Percentiles rank a stretch among this genome's conserved stretches.
Evolutionary conservation across 2,888 invertebrate genomes (phyloP).

Genomic region (Leptopilina drosophilae): DNA sequence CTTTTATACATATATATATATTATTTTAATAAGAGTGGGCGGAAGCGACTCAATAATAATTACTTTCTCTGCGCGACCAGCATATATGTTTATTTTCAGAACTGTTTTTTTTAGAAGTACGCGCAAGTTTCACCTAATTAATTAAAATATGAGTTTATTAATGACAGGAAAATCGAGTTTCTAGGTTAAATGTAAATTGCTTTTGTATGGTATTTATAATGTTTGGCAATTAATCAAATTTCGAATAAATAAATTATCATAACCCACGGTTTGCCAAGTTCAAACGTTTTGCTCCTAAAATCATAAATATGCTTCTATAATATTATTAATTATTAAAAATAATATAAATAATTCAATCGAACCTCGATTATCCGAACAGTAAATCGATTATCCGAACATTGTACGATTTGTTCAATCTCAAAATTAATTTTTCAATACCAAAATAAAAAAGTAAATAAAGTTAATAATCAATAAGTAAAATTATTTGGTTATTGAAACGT

Average conservation of each 20-base stretch:
- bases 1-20: neutral
- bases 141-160: slow-evolving; percentile 16
- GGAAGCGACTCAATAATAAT: slow-evolving; percentile 33
- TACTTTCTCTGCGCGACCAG: slow-evolving; percentile 27
- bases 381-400: too few species aligned
- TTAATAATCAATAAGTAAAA: too few species aligned
- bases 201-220: too few species aligned
- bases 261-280: neutral
- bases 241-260: neutral
- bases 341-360: too few species aligned
- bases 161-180: slow-evolving; percentile 4
- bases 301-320: too few species aligned
- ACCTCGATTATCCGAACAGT: too few species aligned
- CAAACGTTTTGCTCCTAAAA: too few species aligned
- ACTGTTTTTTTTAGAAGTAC: neutral
- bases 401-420: too few species aligned
- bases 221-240: slow-evolving; percentile 5
- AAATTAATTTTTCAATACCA: too few species aligned
- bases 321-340: too few species aligned
- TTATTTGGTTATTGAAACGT: too few species aligned
- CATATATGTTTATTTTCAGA: slow-evolving; percentile 9
- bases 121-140: slow-evolving; percentile 13
- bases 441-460: too few species aligned
- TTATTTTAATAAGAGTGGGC: slow-evolving; percentile 26
- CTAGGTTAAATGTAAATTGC: neutral